Base-by-base conservation (phyloP, 2,888 invertebrate genomes). In the Minunthozetes semirufus region DNA sequence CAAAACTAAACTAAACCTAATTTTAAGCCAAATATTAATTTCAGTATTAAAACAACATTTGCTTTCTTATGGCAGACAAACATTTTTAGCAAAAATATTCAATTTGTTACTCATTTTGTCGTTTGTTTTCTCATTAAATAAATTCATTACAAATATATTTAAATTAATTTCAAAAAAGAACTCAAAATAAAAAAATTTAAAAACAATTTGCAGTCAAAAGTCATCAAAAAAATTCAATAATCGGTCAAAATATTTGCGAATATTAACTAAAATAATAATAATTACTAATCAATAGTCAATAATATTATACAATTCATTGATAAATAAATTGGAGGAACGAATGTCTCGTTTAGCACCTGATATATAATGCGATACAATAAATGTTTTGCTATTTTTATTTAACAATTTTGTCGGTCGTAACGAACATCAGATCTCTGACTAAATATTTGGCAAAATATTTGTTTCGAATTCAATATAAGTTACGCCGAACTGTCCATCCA, bases 401-500 rank as follows among this genome's bases (percentile, higher is more conserved):
- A 17, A 50, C n/a, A 50, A 19, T n/a, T n/a, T n/a, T n/a, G n/a
- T 50, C n/a, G 56, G 15, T 59, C 50, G 27, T 42, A 42, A n/a
- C 66, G 38, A 38, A 27, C 27, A 66, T 66, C 66, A 66, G 66
- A 66, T 66, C 66, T 56, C 22, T 56, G 56, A 63, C 63, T 63
- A 38, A 33, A 38, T 63, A 63, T 63, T 63, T 66, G 66, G 42
- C 66, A 42, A 66, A 42, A 13, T 33, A 29, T 42, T 13, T n/a
- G 38, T 15, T 50, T 5, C 0, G 13, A 22, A 5, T 13, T 27
- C 3, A 29, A 25, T 22, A 29, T 59, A 15, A 27, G 59, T 25
- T 59, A 59, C 48, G 50, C 19, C 61, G 73, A 53, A 29, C 38
- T 42, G 19, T 33, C 50, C 33, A 42, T 29, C 89, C 91, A 91